Conservation (phyloP, 2,888 invertebrate genomes). For the Drosophila prostipennis region DNA sequence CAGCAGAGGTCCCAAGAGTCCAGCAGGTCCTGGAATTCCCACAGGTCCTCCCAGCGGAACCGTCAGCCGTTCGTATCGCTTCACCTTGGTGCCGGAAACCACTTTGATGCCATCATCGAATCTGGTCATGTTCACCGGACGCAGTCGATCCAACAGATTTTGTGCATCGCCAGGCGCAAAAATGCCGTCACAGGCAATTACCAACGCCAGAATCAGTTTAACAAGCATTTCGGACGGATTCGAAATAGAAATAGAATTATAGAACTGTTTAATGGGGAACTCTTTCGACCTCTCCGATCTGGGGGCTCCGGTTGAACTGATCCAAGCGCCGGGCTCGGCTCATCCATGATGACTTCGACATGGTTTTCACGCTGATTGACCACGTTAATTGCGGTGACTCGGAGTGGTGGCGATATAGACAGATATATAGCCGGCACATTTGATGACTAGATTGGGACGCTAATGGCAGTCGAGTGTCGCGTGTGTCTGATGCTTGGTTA, state of each 20-base stretch:
- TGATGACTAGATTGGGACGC: constrained; percentile 55
- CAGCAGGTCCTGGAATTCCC: constrained; percentile 53
- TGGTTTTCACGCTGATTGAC: constrained; percentile 83
- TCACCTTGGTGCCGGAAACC: constrained; percentile 82
- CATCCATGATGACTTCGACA: constrained; percentile 76
- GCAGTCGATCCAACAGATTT: constrained; percentile 78
- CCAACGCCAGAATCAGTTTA: constrained; percentile 50
- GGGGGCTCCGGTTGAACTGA: constrained; percentile 57
- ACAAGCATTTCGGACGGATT: constrained; percentile 40
- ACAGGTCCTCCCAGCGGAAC: constrained; percentile 73
- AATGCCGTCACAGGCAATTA: constrained; percentile 49
- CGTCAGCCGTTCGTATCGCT: constrained; percentile 81
- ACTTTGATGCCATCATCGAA: constrained; percentile 79
- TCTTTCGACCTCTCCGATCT: constrained; percentile 37
- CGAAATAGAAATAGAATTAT: neutral
- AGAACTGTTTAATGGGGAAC: neutral
- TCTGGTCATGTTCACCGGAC: constrained; percentile 58
- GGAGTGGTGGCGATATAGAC: constrained; percentile 34
- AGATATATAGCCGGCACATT: constrained; percentile 45
- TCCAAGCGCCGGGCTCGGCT: constrained; percentile 26
- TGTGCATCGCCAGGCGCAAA: constrained; percentile 73
- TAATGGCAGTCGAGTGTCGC: constrained; percentile 73
- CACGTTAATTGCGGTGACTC: constrained; percentile 78
- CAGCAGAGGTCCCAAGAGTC: constrained; percentile 60
- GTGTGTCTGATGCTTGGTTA: constrained; percentile 71